Evolutionary conservation across 2,113 vertebrate species (phyloP).

Genomic region (Python bivittatus): DNA sequence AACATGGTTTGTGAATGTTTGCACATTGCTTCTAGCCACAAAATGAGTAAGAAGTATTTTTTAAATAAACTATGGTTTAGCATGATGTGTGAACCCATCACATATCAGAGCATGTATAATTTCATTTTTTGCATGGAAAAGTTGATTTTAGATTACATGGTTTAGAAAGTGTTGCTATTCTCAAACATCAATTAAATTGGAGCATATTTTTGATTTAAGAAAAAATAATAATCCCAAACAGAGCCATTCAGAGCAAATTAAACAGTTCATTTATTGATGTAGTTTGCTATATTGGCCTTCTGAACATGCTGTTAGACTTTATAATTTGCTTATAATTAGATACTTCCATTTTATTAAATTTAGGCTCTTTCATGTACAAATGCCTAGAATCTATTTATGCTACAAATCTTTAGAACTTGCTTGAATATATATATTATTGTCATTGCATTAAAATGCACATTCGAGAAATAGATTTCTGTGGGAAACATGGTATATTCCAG

Average conservation of each 20-base stretch:
- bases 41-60: background rate
- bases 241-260: background rate
- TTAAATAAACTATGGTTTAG: background rate
- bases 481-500: background rate
- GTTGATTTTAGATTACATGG: background rate
- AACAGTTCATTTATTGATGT: background rate
- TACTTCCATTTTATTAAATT: conserved; percentile 18
- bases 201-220: background rate
- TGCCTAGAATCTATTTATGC: background rate
- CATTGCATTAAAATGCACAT: background rate
- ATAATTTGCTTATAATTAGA: conserved; percentile 3
- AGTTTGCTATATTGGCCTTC: conserved; percentile 3
- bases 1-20: background rate
- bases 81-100: background rate
- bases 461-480: background rate
- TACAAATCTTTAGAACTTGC: background rate
- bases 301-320: background rate
- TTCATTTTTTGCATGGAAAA: background rate
- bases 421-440: background rate
- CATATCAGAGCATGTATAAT: background rate
- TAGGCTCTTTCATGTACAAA: background rate
- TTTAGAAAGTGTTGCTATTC: background rate
- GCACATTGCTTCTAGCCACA: background rate
- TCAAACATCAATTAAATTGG: background rate
- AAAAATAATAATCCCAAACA: background rate